Evolutionary conservation across 1,140 invertebrate species (phyloP), one percentile per base, ranked within the genome.

Genomic region (Hestina assimilis): DNA sequence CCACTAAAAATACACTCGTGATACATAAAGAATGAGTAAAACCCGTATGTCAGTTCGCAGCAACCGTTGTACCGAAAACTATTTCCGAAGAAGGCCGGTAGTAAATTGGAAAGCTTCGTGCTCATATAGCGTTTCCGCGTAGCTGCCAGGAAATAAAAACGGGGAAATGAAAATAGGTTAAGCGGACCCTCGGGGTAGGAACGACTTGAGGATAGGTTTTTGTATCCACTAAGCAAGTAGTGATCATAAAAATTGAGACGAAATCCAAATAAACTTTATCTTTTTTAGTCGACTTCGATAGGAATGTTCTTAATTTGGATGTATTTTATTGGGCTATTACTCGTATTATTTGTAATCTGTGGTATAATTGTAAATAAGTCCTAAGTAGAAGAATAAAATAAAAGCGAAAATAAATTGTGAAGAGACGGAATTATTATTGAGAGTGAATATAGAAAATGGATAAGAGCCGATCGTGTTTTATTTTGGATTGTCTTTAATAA

Each of bases 81-180:
- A 66, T 66, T 65, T 71, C 67, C 60, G 58, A 63, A 68, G 54
- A 51, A 68, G 62, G 42, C 56, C 60, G 59, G 54, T 66, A 66
- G 72, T 77, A 77, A 77, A 79, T 79, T 79, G 76, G 75, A 79
- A 79, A 75, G 72, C 69, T 63, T 62, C 65, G 56, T 61, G 62
- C 56, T 63, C 59, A 46, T 63, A 64, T 38, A 59, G 66, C 55
- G 64, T 60, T 62, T 65, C 54, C 66, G 66, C 65, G 67, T 66
- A 67, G 69, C 62, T 50, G 53, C 54, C 59, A 60, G 61, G 66
- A 69, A 79, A 84, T 80, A 84, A 82, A 84, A 81, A 79, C 65
- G 75, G 64, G 69, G 66, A 83, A 77, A 78, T 69, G 75, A 74
- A 81, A 80, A 82, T 84, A 75, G 79, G 79, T 82, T 82, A 84